Evolutionary conservation across 2,797 vertebrate species (phyloP), one percentile per base, ranked within the genome.

Genomic region (Malacoctenus gilli): DNA sequence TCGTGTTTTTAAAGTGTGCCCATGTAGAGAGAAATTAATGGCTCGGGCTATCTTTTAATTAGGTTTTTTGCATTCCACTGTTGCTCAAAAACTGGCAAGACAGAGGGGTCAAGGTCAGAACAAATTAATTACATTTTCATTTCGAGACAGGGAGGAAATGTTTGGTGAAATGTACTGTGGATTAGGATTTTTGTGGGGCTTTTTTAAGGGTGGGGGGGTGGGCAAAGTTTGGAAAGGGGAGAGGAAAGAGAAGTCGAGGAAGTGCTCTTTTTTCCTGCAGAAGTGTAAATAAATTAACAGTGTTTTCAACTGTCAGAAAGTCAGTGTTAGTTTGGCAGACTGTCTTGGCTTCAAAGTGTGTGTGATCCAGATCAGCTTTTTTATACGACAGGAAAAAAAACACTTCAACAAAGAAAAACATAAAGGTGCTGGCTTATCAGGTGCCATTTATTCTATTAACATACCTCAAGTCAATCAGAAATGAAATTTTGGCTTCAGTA

Each of bases 31-130:
- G 66, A 82, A 83, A 87, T 80, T 63, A 80, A 73, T 84, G 68
- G 53, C 48, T 40, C 47, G 32, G 58, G 64, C 75, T 89, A 86
- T 89, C 86, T 89, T 88, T 89, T 87, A 88, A 89, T 89, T 86
- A 80, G 67, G 49, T 74, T 69, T 61, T 64, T 58, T 47, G 44
- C 42, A 43, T 81, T 72, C 41, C 20, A 43, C 54, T 72, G 32
- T 84, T 69, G 46, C 58, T 72, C 43, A 66, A 82, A 85, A 62
- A 56, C 48, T 65, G 30, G 59, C 49, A 77, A 59, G 54, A 82
- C 68, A 78, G 61, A 78, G 64, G 58, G 64, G 80, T 79, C 78
- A 84, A 84, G 80, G 84, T 88, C 75, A 83, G 40, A 77, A 65
- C 46, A 75, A 87, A 83, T 77, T 85, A 79, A 89, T 87, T 83